Evolutionary conservation across 2,888 invertebrate genomes (phyloP).

Genomic region (Ormia ochracea): DNA sequence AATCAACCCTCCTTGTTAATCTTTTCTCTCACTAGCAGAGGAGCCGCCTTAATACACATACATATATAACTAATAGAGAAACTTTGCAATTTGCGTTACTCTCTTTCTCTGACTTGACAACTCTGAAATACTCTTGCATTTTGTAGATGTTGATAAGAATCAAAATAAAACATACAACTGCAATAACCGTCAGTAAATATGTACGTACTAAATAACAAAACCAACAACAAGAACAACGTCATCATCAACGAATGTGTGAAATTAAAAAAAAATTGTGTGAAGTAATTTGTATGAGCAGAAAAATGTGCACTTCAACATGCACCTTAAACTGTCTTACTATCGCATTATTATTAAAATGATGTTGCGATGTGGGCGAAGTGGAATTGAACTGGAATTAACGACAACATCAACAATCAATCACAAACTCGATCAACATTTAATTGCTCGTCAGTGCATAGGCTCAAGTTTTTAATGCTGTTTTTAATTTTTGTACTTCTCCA

Average conservation of each 20-base stretch:
- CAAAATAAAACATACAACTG: constrained; percentile 54
- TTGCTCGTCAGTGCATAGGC: no score
- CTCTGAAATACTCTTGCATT: neutral
- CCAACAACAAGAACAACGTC: constrained; percentile 1
- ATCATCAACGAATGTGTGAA: constrained; percentile 7
- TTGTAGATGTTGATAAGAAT: constrained; percentile 45
- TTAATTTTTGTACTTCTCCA: no score
- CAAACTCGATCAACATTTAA: no score
- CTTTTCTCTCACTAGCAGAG: neutral
- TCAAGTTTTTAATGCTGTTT: no score
- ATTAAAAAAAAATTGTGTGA: constrained; percentile 20
- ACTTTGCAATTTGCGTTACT: neutral
- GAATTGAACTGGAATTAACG: no score
- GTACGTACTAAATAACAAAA: neutral
- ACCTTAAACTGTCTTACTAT: no score
- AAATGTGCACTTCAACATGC: neutral
- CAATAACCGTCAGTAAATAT: constrained; percentile 30
- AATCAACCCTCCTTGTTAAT: neutral
- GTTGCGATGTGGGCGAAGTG: no score
- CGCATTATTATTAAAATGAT: no score
- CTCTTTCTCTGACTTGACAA: neutral
- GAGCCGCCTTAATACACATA: neutral
- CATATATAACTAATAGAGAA: neutral
- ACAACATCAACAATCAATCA: no score
- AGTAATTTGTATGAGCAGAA: constrained; percentile 15